phyloP scores from a whole-genome alignment of 2,888 invertebrate species.

The Pristionchus arcanus region DNA sequence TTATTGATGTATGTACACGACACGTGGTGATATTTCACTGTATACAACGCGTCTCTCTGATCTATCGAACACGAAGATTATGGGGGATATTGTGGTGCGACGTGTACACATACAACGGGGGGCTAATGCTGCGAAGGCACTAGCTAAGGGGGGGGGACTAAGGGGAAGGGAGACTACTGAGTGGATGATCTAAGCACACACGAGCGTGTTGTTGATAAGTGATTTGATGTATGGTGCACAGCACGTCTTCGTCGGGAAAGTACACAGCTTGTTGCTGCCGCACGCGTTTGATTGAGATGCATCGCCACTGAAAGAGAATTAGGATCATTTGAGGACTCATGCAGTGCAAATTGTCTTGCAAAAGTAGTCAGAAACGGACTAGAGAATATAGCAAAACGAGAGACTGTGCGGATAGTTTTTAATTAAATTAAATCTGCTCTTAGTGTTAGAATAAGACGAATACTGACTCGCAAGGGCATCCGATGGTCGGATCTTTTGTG shows the following conservation, averaged over 20 bases:
- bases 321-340: no score
- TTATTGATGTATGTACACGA: constrained; percentile 23
- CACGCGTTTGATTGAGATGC: constrained; percentile 12
- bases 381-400: no score
- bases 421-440: no score
- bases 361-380: no score
- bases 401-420: no score
- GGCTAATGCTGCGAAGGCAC: constrained; percentile 40
- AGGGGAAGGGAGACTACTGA: background rate
- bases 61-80: constrained; percentile 39
- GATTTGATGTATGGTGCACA: constrained; percentile 47
- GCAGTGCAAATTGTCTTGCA: no score
- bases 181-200: constrained; percentile 40
- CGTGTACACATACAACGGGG: background rate
- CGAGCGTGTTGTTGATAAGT: background rate
- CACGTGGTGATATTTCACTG: constrained; percentile 12
- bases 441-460: no score
- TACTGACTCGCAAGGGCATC: constrained; percentile 30
- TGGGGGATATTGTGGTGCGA: background rate
- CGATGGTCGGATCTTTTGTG: background rate
- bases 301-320: constrained; percentile 14
- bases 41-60: constrained; percentile 2
- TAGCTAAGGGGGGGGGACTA: background rate
- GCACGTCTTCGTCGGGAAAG: constrained; percentile 42
- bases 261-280: constrained; percentile 40